A percentile compares a stretch with the other conserved stretches of the same genome.
Conservation (phyloP, 2,888 invertebrate species). For the Xestia xanthographa region DNA sequence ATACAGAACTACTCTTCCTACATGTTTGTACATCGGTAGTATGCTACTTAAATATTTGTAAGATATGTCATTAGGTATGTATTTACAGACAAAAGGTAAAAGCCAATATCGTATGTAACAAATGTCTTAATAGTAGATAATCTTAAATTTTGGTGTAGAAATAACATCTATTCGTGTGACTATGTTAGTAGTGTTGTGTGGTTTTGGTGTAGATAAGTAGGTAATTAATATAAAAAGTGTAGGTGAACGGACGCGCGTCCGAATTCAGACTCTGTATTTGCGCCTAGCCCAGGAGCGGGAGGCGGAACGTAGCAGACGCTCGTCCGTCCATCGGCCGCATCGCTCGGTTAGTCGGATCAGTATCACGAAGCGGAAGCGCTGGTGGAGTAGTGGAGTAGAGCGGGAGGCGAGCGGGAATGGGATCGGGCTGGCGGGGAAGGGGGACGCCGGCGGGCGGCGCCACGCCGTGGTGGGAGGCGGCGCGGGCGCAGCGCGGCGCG, state of each 20-base stretch:
- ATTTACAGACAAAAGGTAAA: slow-evolving; percentile 82
- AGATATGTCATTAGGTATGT: slow-evolving; percentile 72
- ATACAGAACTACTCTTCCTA: slow-evolving; percentile 80
- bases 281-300: slow-evolving; percentile 45
- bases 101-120: slow-evolving; percentile 83
- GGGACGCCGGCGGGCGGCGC: slow-evolving; percentile 85
- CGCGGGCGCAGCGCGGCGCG: slow-evolving; percentile 85
- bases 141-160: slow-evolving; percentile 88
- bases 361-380: slow-evolving; percentile 88
- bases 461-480: slow-evolving; percentile 85
- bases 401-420: slow-evolving; percentile 60
- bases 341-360: slow-evolving; percentile 86
- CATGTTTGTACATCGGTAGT: slow-evolving; percentile 79
- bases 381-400: slow-evolving; percentile 69
- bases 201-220: slow-evolving; percentile 82
- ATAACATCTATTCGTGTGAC: slow-evolving; percentile 90
- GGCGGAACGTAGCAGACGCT: slow-evolving; percentile 75
- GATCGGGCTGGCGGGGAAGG: slow-evolving; percentile 59
- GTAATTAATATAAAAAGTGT: slow-evolving; percentile 77
- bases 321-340: slow-evolving; percentile 87
- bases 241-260: slow-evolving; percentile 88
- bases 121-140: slow-evolving; percentile 71
- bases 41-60: slow-evolving; percentile 72
- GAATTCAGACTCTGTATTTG: slow-evolving; percentile 44
- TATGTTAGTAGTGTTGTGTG: slow-evolving; percentile 90